A percentile compares a stretch with the other conserved stretches of the same genome.
Conservation (phyloP, 2,888 invertebrate genomes). For the Nudaria mundana region DNA sequence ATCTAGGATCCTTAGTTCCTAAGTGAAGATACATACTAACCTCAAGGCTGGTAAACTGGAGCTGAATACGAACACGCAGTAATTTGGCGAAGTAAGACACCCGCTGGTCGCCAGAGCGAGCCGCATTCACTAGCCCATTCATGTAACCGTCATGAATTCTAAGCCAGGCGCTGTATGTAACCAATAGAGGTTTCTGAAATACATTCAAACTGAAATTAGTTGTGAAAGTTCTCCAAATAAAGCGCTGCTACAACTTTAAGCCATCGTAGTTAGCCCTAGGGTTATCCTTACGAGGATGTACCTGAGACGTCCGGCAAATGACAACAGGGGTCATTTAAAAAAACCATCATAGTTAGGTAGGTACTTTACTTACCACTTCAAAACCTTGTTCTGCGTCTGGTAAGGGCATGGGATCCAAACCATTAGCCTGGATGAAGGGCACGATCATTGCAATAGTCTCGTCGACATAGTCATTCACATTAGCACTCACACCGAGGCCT, state of each 20-base stretch:
- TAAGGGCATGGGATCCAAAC: slow-evolving; percentile 73
- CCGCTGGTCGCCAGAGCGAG: slow-evolving; percentile 68
- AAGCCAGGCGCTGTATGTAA: slow-evolving; percentile 77
- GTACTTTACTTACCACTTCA: slow-evolving; percentile 55
- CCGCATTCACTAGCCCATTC: slow-evolving; percentile 68
- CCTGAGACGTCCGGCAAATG: no score
- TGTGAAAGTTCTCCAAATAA: background rate
- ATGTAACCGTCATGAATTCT: slow-evolving; percentile 69
- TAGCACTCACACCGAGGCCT: slow-evolving; percentile 53
- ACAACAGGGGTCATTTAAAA: no score
- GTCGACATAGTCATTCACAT: slow-evolving; percentile 73
- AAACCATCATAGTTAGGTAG: no score
- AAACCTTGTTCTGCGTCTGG: slow-evolving; percentile 73
- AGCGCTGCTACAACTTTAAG: no score
- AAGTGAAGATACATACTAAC: no score
- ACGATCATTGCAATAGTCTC: slow-evolving; percentile 60
- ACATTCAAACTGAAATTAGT: background rate
- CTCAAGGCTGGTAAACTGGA: slow-evolving; percentile 60
- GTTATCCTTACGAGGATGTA: no score
- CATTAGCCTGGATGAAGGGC: slow-evolving; percentile 58
- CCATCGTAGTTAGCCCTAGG: no score
- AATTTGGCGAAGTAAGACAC: slow-evolving; percentile 72
- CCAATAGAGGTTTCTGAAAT: slow-evolving; percentile 59
- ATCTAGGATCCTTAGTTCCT: no score
- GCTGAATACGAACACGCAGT: slow-evolving; percentile 62